Base-by-base conservation (phyloP, 2,797 vertebrate species). In the Gymnoscopelus microlampas region DNA sequence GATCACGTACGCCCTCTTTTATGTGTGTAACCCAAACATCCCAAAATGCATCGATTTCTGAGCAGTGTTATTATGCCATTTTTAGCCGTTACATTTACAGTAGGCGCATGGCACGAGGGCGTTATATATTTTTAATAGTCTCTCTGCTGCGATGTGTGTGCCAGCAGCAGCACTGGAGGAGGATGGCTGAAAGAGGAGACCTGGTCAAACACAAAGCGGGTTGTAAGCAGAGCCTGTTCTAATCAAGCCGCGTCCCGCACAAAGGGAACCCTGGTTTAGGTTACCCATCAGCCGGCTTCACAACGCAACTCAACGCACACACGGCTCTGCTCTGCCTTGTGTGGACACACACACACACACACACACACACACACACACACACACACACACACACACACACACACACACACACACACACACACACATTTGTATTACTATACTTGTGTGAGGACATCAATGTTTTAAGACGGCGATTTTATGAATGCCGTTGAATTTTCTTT, bases 261-360 rank as follows among this genome's bases (percentile, higher is more conserved):
- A 92, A 92, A 92, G 88, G 91, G 86, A 92, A 91, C 84, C 88
- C 87, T 84, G 74, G 81, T 74, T 93, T 88, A 85, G 75, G 85
- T 93, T 93, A 90, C 92, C 81, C 77, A 74, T 54, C 8, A 76
- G 80, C 74, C 74, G 63, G 61, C 57, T 58, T 63, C 68, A 74
- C 61, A 66, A 13, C 12, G 39, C 26, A 29, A 29, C 26, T 55
- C 69, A 70, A 70, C 74, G 79, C 35, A 71, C 80, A 56, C 63
- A 26, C 10, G 11, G 54, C 19, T 19, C 49, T 53, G 47, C 29
- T 58, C 35, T 60, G n/a, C 57, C 53, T 44, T 56, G 50, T 53
- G 58, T 53, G 49, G 15, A 53, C 7, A 53, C 49, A 50, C 57
- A 68, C 51, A 58, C 65, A 44, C 68, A 68, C 58, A 67, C 66